phyloP scores from a whole-genome alignment of 2,113 vertebrate species.

The Mormyrus iriodes region DNA sequence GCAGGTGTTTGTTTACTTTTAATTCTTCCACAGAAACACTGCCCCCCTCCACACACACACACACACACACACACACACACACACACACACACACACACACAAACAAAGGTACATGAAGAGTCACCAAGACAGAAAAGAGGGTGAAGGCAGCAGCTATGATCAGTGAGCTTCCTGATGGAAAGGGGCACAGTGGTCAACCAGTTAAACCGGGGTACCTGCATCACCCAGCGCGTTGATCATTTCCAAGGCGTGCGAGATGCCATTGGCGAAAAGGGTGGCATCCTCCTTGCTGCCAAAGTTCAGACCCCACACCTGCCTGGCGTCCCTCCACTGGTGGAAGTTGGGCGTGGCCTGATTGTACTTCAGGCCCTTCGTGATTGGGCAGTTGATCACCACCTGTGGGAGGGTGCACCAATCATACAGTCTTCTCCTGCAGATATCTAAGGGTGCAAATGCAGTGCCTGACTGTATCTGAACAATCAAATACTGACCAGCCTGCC shows the following conservation, averaged over 20 bases:
- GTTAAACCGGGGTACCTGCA: neutral
- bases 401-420: neutral
- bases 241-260: constrained; percentile 49
- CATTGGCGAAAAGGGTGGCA: constrained; percentile 54
- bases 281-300: constrained; percentile 75
- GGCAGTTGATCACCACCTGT: constrained; percentile 78
- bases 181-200: neutral
- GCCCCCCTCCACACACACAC: no score
- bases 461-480: neutral
- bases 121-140: neutral
- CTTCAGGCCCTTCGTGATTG: constrained; percentile 68
- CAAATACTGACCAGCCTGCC: neutral
- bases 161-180: no score
- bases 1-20: neutral
- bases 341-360: constrained; percentile 75
- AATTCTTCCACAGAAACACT: neutral
- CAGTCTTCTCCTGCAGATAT: no score
- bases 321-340: constrained; percentile 77
- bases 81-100: neutral
- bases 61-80: no score
- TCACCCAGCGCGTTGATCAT: constrained; percentile 21
- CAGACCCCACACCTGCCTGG: constrained; percentile 76
- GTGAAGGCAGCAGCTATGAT: neutral
- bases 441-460: neutral
- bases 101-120: neutral